Evolutionary conservation across 2,888 invertebrate species (phyloP).

Genomic region (Microdon myrmicae): DNA sequence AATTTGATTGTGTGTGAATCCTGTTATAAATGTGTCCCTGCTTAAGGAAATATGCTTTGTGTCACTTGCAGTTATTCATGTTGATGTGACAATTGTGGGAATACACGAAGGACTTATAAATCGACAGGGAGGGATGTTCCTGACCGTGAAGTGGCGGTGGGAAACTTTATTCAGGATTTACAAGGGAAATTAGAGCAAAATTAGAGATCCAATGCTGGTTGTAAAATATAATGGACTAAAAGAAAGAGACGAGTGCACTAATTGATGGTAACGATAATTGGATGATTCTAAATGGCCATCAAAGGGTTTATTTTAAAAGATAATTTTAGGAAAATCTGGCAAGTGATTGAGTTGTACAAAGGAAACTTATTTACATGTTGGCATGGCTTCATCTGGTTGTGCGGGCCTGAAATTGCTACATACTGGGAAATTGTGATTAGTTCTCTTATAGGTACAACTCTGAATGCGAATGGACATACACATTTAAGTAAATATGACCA

Average conservation of each 20-base stretch:
- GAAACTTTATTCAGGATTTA: conserved; percentile 21
- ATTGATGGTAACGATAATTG: conserved; percentile 8
- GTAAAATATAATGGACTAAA: too few relatives aligned
- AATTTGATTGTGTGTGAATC: conserved; percentile 41
- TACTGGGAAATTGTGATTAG: too few relatives aligned
- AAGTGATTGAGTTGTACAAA: too few relatives aligned
- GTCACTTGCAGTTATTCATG: conserved; percentile 50
- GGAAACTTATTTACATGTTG: too few relatives aligned
- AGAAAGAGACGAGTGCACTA: too few relatives aligned
- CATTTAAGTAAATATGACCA: too few relatives aligned
- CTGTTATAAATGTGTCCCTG: conserved; percentile 13
- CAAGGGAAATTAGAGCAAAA: conserved; percentile 7
- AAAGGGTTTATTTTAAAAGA: too few relatives aligned
- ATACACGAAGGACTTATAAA: conserved; percentile 34
- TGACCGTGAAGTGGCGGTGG: conserved; percentile 43
- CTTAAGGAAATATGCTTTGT: conserved; percentile 46
- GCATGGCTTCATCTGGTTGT: too few relatives aligned
- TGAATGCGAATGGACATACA: too few relatives aligned
- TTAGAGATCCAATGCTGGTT: conserved; percentile 11
- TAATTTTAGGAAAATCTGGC: too few relatives aligned
- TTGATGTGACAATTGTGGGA: conserved; percentile 53
- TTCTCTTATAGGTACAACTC: too few relatives aligned
- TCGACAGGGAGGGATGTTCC: conserved; percentile 19
- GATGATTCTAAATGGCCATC: conserved; percentile 15
- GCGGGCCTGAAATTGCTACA: too few relatives aligned